These are phyloP conservation scores for Erythrolamprus reginae DNA, from an alignment of 2,113 vertebrate species.

Conservation along the genomic window DNA sequence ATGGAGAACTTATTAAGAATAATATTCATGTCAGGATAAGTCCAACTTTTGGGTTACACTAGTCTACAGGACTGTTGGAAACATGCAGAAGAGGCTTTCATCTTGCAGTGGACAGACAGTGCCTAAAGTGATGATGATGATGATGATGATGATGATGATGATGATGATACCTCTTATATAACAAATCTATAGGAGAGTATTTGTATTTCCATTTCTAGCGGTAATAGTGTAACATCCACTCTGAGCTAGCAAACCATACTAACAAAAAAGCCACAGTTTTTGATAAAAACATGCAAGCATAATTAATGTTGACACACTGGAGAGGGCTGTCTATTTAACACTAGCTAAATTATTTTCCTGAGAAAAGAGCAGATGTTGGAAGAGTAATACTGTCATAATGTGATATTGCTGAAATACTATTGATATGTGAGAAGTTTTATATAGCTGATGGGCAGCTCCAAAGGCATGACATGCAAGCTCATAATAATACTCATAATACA, in stretches of 20 bases:
- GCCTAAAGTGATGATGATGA: too few relatives aligned
- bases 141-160: background rate
- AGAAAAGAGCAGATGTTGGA: slow-evolving; percentile 15
- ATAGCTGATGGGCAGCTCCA: background rate
- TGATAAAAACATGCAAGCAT: background rate
- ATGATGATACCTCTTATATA: background rate
- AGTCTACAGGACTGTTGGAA: too few relatives aligned
- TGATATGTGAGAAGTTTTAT: slow-evolving; percentile 2
- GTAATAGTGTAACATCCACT: background rate
- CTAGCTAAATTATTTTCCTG: slow-evolving; percentile 19
- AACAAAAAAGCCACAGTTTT: slow-evolving; percentile 14
- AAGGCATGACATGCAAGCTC: background rate
- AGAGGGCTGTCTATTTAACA: slow-evolving; percentile 7
- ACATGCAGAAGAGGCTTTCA: too few relatives aligned
- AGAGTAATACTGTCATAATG: slow-evolving; percentile 3
- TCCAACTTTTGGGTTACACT: background rate
- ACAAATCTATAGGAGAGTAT: background rate
- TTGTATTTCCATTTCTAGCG: background rate
- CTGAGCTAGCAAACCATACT: background rate
- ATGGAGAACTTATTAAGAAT: background rate
- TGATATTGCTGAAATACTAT: slow-evolving; percentile 5
- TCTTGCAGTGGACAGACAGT: too few relatives aligned
- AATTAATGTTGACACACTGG: slow-evolving; percentile 18
- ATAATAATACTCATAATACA: background rate
- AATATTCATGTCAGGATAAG: background rate